Evolutionary conservation across 2,888 invertebrate genomes (phyloP), one percentile per base, ranked within the genome.

Genomic region (Melolontha melolontha): DNA sequence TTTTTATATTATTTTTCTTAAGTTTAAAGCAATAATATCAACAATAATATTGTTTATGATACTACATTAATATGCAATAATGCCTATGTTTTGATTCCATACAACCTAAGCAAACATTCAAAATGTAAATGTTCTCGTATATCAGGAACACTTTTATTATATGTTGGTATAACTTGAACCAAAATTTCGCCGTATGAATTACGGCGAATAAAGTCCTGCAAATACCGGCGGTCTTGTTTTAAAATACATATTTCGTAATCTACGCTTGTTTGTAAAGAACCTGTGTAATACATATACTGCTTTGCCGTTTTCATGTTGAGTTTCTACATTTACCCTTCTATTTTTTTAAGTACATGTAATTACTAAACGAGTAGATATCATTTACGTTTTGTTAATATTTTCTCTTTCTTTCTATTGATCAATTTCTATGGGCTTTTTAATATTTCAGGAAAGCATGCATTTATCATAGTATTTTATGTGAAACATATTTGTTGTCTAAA

Each of bases 21-120:
- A 91, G 82, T 80, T 90, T 90, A 75, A 90, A 90, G 76, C 84
- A 88, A 75, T 87, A 90, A 71, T 83, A 83, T 87, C 88, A 89
- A 27, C 83, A 79, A 73, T 81, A 81, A 7, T 72, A 72, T 4
- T 77, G 77, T 71, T 82, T 81, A 78, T 81, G 83, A 75, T 86
- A 85, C 89, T 89, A 90, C 80, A 87, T 84, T 5, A 85, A 80
- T 27, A 85, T 79, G 77, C 90, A 91, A 62, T 83, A 82, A 63
- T 86, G 79, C 70, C 85, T 86, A 79, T 5, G 83, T 78, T 51
- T 85, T 79, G 63, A 87, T 74, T 0, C 88, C 87, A 73, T 87
- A 84, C 39, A 86, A 81, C 71, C 88, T 85, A 54, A 87, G 86
- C 79, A 91, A 87, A 74, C 87, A 87, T 71, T 88, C 87, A 22